Evolutionary conservation across 92 coral and sea anemone genomes (phyloP).

Genomic region (Chrysogorgia sp.): DNA sequence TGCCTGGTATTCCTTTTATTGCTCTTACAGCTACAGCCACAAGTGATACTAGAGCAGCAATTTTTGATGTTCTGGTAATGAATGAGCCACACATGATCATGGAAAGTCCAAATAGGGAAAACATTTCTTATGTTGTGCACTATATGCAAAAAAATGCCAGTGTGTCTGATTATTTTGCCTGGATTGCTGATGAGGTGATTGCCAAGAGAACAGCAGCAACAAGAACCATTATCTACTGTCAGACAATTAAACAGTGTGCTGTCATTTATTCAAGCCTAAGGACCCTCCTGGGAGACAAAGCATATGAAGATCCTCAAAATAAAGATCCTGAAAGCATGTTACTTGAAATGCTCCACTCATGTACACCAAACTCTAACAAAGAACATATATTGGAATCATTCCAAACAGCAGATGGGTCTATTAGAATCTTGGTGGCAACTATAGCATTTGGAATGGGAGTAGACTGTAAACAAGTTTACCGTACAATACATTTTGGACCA

Average conservation of each 20-base stretch:
- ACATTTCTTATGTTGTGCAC: constrained; percentile 17
- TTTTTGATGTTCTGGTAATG: constrained; percentile 14
- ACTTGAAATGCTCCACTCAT: constrained; percentile 45
- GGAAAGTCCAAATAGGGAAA: constrained; percentile 20
- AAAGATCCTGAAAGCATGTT: constrained; percentile 12
- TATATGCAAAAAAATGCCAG: constrained; percentile 14
- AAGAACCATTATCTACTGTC: constrained; percentile 39
- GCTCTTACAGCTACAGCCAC: constrained; percentile 45
- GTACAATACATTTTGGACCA: constrained; percentile 71
- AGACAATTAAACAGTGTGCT: constrained; percentile 53
- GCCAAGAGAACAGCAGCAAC: neutral
- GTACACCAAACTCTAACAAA: constrained; percentile 43
- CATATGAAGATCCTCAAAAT: constrained; percentile 1
- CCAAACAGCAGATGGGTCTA: constrained; percentile 10
- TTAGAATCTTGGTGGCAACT: constrained; percentile 61
- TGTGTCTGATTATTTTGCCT: constrained; percentile 7
- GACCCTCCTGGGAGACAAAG: constrained; percentile 42
- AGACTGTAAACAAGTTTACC: constrained; percentile 56
- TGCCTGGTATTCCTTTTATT: constrained; percentile 28
- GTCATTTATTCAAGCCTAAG: constrained; percentile 42
- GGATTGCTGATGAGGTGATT: constrained; percentile 29
- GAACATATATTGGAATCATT: constrained; percentile 49
- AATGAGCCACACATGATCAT: constrained; percentile 1
- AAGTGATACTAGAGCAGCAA: neutral
- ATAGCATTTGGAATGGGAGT: constrained; percentile 75